Base-by-base conservation (phyloP, 2,113 vertebrate species). In the Vidua macroura region DNA sequence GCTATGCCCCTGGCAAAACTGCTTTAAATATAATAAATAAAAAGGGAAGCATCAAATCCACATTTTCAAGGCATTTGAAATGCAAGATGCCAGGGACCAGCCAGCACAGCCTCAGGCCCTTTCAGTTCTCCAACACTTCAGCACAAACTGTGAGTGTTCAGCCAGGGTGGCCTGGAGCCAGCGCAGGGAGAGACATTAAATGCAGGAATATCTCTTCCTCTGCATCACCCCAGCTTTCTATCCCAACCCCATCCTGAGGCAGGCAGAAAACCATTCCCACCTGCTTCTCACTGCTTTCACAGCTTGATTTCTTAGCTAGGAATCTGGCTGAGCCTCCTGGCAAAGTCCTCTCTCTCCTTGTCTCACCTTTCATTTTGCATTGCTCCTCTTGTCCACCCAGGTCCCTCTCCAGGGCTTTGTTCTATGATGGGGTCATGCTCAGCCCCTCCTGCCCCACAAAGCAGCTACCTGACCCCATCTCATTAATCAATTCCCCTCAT, bases 1-100 rank as follows among this genome's bases (percentile, higher is more conserved):
- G 93, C 92, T 86, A 52, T 0, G 59, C 92, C 91, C 60, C 31
- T 44, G 64, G 90, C 87, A 80, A 96, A 93, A 87, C 31, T 48
- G 63, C 79, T 94, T 96, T 81, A 85, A 87, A 73, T 79, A 24
- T 93, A 88, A 96, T 90, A 95, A 96, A 94, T 95, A 88, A 89
- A 93, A 94, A 31, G 60, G 24, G 79, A 91, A 92, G 88, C 84
- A 83, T 88, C 83, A 91, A 80, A 83, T 91, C 83, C 68, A 66
- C 84, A 88, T 80, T 92, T 39, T 87, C 56, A 91, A 88, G 64
- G 72, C 64, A 73, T 93, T 91, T 94, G 95, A 95, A 97, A 96
- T 90, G 85, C 86, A 77, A 88, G 86, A 83, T 92, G 80, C 87
- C 83, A 68, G 81, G 69, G 92, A 92, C 70, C 68, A 92, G 91